Percentiles rank a stretch among this genome's conserved stretches.
Evolutionary conservation across 1,140 invertebrate species (phyloP).

Genomic region (Aleiodes sp.): DNA sequence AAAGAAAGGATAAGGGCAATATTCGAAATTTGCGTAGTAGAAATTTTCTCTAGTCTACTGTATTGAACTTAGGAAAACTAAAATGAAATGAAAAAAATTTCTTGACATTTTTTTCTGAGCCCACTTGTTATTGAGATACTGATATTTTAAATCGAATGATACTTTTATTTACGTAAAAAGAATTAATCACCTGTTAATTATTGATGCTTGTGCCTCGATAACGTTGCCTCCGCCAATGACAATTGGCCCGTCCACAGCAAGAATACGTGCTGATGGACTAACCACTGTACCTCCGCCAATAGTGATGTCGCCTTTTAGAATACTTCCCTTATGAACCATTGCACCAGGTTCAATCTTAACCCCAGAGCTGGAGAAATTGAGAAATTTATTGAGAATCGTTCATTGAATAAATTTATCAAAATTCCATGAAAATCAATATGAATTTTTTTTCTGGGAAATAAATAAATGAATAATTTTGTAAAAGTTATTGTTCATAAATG

Average conservation of each 20-base stretch:
- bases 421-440: too few relatives aligned
- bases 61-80: too few relatives aligned
- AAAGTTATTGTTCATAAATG: neutral
- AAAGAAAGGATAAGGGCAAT: too few relatives aligned
- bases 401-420: too few relatives aligned
- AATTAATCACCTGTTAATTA: conserved; percentile 77
- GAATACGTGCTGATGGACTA: conserved; percentile 91
- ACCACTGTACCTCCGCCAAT: conserved; percentile 90
- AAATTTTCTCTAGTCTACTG: too few relatives aligned
- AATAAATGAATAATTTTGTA: neutral
- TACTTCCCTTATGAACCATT: conserved; percentile 91
- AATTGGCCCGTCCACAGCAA: conserved; percentile 94
- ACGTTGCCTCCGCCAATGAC: conserved; percentile 95
- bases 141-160: too few relatives aligned
- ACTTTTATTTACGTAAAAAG: conserved; percentile 19
- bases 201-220: conserved; percentile 91
- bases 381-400: too few relatives aligned
- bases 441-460: too few relatives aligned
- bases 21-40: neutral
- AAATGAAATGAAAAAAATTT: too few relatives aligned
- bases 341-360: conserved; percentile 87
- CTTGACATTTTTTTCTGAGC: too few relatives aligned
- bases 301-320: conserved; percentile 91
- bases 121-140: too few relatives aligned
- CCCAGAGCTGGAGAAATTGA: conserved; percentile 66